These are phyloP conservation scores for Leptinotarsa juncta DNA, from an alignment of 2,888 invertebrate genomes.

Conservation along the genomic window DNA sequence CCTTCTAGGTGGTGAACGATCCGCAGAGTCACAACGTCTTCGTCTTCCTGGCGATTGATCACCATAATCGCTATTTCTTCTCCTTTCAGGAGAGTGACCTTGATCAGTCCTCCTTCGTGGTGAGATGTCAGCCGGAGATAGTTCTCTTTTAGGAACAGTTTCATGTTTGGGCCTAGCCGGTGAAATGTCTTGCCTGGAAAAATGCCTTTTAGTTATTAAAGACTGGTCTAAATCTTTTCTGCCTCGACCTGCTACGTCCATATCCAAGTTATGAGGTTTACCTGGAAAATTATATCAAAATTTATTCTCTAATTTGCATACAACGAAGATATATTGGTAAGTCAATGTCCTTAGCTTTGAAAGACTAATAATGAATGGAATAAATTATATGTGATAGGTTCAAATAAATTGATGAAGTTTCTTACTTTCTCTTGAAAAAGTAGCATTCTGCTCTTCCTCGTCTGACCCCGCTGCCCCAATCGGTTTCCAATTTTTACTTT, in stretches of 20 bases:
- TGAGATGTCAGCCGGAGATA: conserved; percentile 44
- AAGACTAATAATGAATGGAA: too few species aligned
- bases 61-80: conserved; percentile 34
- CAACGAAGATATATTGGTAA: too few species aligned
- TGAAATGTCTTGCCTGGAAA: conserved; percentile 27
- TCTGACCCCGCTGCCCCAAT: conserved; percentile 44
- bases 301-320: too few species aligned
- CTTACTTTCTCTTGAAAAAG: too few species aligned
- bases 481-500: conserved; percentile 60
- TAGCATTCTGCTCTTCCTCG: background rate
- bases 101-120: conserved; percentile 24
- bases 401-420: too few species aligned
- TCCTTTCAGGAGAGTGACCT: conserved; percentile 38
- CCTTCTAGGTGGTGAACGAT: conserved; percentile 49
- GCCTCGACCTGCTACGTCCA: background rate
- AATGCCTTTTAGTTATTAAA: conserved; percentile 28
- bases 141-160: conserved; percentile 20
- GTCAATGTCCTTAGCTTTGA: too few species aligned
- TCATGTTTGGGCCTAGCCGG: conserved; percentile 41
- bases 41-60: background rate
- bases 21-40: conserved; percentile 1
- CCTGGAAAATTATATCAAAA: too few species aligned
- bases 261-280: too few species aligned
- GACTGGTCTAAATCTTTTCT: conserved; percentile 28
- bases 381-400: too few species aligned